Evolutionary conservation across 2,113 vertebrate species (phyloP).

Genomic region (Myxocyprinus asiaticus): DNA sequence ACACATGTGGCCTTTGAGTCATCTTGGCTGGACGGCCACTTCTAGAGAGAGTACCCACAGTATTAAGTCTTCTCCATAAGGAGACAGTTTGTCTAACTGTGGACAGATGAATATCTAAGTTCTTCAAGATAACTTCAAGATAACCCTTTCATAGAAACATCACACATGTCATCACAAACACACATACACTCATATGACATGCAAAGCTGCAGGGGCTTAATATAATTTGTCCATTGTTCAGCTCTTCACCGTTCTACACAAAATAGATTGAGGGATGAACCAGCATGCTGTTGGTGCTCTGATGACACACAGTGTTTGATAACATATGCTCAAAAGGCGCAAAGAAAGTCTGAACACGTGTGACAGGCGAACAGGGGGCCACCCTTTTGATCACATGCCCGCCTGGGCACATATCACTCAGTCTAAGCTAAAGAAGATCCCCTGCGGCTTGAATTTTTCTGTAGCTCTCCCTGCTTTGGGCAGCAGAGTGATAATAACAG

Average conservation of each 20-base stretch:
- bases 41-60: too few species aligned
- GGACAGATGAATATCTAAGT: too few species aligned
- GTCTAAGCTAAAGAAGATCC: slow-evolving; percentile 28
- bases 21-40: too few species aligned
- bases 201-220: neutral
- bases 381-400: slow-evolving; percentile 17
- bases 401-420: slow-evolving; percentile 24
- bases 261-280: neutral
- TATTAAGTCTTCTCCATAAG: too few species aligned
- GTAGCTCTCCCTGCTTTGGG: slow-evolving; percentile 16
- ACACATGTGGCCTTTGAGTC: too few species aligned
- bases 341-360: slow-evolving; percentile 13
- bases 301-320: neutral
- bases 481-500: slow-evolving; percentile 15
- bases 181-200: slow-evolving; percentile 38
- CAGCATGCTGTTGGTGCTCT: neutral
- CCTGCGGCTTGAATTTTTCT: slow-evolving; percentile 14
- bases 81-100: too few species aligned
- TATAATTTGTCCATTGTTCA: slow-evolving; percentile 28
- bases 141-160: neutral
- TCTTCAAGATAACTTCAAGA: too few species aligned
- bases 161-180: slow-evolving; percentile 2
- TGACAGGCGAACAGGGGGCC: slow-evolving; percentile 9
- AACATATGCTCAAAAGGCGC: neutral
- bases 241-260: neutral